Evolutionary conservation across 2,888 invertebrate genomes (phyloP).

Genomic region (Rotaria macrura): DNA sequence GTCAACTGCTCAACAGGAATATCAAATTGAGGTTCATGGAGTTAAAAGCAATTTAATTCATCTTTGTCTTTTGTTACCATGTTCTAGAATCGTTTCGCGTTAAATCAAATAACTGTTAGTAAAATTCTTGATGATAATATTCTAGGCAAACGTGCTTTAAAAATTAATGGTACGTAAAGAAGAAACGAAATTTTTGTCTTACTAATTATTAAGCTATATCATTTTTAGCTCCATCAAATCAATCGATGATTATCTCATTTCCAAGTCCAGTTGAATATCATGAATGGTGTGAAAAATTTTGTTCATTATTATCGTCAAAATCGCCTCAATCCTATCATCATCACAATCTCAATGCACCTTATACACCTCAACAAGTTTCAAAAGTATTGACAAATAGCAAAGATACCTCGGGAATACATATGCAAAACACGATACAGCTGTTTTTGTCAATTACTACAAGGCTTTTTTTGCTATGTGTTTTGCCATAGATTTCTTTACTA

Average conservation of each 20-base stretch:
- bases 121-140: slow-evolving; percentile 11
- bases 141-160: neutral
- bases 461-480: no score
- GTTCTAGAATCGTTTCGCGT: neutral
- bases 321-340: neutral
- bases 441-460: no score
- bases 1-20: neutral
- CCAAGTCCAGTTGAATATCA: slow-evolving; percentile 1
- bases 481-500: no score
- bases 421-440: no score
- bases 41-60: no score
- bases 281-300: slow-evolving; percentile 16
- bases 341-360: neutral
- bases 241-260: slow-evolving; percentile 1
- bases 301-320: neutral
- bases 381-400: neutral
- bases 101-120: slow-evolving; percentile 5
- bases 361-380: neutral
- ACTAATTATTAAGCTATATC: no score
- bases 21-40: neutral
- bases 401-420: no score
- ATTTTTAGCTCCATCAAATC: neutral
- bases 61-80: no score
- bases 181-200: no score
- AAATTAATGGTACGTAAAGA: neutral